Conservation (phyloP, 2,888 invertebrate genomes). For the Danaus chrysippus region DNA sequence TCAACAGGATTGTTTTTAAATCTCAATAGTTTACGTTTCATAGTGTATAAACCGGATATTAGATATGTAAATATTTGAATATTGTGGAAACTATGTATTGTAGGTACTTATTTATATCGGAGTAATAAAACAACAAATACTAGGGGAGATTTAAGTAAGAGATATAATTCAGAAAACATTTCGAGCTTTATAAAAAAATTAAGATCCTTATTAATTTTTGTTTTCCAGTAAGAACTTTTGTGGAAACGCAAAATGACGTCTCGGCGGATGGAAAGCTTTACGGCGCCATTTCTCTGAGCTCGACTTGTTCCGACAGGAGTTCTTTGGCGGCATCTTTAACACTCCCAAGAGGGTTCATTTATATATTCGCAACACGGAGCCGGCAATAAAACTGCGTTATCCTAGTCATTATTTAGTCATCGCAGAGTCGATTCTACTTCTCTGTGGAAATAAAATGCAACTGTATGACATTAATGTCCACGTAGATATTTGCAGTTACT, state of each 20-base stretch:
- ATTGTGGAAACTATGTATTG: no score
- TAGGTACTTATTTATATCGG: no score
- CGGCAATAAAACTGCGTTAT: constrained; percentile 78
- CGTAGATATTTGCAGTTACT: constrained; percentile 25
- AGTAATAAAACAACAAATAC: no score
- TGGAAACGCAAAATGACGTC: constrained; percentile 66
- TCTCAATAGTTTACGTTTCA: no score
- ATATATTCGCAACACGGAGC: constrained; percentile 77
- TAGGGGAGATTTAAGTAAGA: background rate
- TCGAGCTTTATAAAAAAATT: constrained; percentile 21
- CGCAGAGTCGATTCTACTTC: constrained; percentile 58
- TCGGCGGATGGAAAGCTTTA: constrained; percentile 72
- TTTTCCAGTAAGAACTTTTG: constrained; percentile 54
- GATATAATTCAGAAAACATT: constrained; percentile 32
- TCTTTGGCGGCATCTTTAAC: constrained; percentile 76
- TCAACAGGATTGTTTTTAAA: no score
- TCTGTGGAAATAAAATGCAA: constrained; percentile 68
- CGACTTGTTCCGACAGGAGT: constrained; percentile 74
- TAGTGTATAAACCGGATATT: no score
- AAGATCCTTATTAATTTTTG: constrained; percentile 50
- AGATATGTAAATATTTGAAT: no score
- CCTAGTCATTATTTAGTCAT: constrained; percentile 79
- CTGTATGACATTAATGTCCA: constrained; percentile 50
- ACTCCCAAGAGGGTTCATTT: constrained; percentile 76
- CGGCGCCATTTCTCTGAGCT: constrained; percentile 70